Conservation (phyloP, 1,140 invertebrate genomes). For the Macrobrachium nipponense region DNA sequence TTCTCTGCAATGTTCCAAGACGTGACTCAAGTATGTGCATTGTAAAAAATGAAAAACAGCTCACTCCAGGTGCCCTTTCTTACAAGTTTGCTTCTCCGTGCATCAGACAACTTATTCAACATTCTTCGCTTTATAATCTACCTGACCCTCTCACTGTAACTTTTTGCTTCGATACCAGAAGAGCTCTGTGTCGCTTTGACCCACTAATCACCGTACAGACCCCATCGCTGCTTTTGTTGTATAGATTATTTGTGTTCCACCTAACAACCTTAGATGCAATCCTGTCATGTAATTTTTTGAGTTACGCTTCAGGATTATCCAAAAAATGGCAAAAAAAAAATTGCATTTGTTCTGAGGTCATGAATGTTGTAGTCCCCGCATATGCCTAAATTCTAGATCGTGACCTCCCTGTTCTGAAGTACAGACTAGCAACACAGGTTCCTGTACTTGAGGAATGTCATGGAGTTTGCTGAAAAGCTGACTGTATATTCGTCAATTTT, state of each 20-base stretch:
- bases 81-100: too few relatives aligned
- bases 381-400: neutral
- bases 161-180: too few relatives aligned
- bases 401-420: neutral
- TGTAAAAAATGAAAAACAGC: too few relatives aligned
- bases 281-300: conserved; percentile 28
- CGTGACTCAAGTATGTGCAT: too few relatives aligned
- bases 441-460: conserved; percentile 23
- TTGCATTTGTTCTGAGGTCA: neutral
- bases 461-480: conserved; percentile 23
- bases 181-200: too few relatives aligned
- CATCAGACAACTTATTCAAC: too few relatives aligned
- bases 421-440: conserved; percentile 18
- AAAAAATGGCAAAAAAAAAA: neutral
- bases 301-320: conserved; percentile 28
- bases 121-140: too few relatives aligned
- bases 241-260: neutral
- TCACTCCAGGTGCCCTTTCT: too few relatives aligned
- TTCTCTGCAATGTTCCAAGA: too few relatives aligned
- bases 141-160: too few relatives aligned
- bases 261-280: conserved; percentile 11
- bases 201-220: neutral
- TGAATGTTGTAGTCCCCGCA: too few relatives aligned
- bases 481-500: too few relatives aligned
- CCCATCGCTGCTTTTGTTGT: neutral